phyloP scores from a whole-genome alignment of 2,113 vertebrate genomes.

The Colistium nudipinnis region DNA sequence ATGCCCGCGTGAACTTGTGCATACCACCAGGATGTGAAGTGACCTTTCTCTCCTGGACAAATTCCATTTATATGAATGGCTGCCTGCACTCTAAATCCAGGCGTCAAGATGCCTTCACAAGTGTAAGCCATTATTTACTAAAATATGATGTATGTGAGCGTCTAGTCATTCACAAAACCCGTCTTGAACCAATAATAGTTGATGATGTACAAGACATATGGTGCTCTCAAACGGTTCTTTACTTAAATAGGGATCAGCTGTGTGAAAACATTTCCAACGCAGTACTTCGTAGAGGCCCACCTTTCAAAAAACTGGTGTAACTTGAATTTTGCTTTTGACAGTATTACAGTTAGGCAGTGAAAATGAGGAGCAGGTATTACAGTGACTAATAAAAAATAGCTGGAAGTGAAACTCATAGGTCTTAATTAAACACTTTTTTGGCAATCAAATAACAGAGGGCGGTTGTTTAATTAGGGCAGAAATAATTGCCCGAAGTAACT shows the following conservation, averaged over 20 bases:
- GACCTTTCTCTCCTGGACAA: constrained; percentile 58
- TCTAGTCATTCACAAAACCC: background rate
- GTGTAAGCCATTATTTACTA: constrained; percentile 24
- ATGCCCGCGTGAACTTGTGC: constrained; percentile 50
- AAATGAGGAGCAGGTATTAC: background rate
- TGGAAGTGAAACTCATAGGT: background rate
- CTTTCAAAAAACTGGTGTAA: background rate
- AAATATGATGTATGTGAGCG: constrained; percentile 9
- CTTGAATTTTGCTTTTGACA: no score
- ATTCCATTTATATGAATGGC: constrained; percentile 52
- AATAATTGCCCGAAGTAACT: background rate
- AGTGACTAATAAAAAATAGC: background rate
- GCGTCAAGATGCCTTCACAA: constrained; percentile 23
- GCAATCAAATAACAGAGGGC: background rate
- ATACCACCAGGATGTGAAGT: constrained; percentile 51
- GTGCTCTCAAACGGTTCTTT: no score
- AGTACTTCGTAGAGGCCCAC: background rate
- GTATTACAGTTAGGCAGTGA: no score
- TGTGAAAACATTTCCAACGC: background rate
- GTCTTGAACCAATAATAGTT: background rate
- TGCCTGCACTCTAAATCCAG: constrained; percentile 17
- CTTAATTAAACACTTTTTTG: background rate
- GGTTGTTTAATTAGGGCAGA: background rate
- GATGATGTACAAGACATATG: no score
- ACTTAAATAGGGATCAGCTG: no score